Conservation (phyloP, 2,113 vertebrate genomes). For the Ptychochromis oligacanthus region DNA sequence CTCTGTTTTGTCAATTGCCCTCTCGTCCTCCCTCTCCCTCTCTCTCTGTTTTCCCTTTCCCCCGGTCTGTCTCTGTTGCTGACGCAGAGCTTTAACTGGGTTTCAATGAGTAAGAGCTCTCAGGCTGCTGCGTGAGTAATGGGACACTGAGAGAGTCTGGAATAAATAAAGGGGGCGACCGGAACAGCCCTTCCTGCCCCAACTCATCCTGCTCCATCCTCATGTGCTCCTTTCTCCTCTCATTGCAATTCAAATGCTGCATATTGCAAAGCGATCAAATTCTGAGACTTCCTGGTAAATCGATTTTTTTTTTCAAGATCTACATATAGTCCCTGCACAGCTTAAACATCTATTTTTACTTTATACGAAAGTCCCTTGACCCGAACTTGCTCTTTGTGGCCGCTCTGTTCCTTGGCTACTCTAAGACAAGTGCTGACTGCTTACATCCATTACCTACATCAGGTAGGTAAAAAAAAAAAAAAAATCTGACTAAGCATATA, state of each 20-base stretch:
- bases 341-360: constrained; percentile 52
- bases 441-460: constrained; percentile 42
- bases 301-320: not conserved
- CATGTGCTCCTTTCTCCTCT: constrained; percentile 5
- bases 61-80: constrained; percentile 49
- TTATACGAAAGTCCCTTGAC: not conserved
- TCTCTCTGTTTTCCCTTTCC: constrained; percentile 8
- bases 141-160: constrained; percentile 53
- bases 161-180: constrained; percentile 53
- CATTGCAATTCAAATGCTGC: constrained; percentile 44
- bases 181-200: constrained; percentile 18
- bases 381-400: constrained; percentile 14
- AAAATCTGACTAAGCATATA: constrained; percentile 75
- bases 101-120: constrained; percentile 72
- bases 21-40: not conserved
- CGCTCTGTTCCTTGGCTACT: constrained; percentile 11
- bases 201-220: constrained; percentile 23
- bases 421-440: constrained; percentile 29
- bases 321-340: constrained; percentile 26
- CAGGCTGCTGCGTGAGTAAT: constrained; percentile 70
- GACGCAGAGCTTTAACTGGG: constrained; percentile 61
- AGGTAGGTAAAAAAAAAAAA: constrained; percentile 28
- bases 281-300: constrained; percentile 29
- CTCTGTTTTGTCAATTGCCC: constrained; percentile 53
- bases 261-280: constrained; percentile 31